These are phyloP conservation scores for Sialis fuliginosa DNA, from an alignment of 2,888 invertebrate species.

Conservation along the genomic window DNA sequence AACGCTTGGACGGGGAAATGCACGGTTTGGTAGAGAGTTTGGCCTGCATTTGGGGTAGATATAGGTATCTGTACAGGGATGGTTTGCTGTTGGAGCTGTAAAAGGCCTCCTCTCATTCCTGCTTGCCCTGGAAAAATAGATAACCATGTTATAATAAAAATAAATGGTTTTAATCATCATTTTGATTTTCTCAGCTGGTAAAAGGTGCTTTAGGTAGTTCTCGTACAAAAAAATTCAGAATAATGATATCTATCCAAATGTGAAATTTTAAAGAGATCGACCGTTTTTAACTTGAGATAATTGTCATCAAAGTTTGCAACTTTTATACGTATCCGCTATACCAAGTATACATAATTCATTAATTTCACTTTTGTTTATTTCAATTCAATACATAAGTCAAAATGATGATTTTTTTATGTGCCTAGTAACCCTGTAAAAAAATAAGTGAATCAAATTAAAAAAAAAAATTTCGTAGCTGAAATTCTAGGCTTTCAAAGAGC, in stretches of 20 bases:
- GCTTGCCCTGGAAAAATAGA: constrained; percentile 1
- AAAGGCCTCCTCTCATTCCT: constrained; percentile 25
- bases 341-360: too few species aligned
- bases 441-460: too few species aligned
- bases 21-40: constrained; percentile 89
- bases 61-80: constrained; percentile 87
- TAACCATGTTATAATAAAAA: too few species aligned
- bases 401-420: neutral
- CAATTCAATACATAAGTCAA: neutral
- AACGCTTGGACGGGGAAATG: constrained; percentile 81
- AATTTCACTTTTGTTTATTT: too few species aligned
- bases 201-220: neutral
- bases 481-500: too few species aligned
- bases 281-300: neutral
- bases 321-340: too few species aligned
- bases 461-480: too few species aligned
- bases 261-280: neutral
- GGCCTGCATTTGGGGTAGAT: constrained; percentile 60
- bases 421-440: too few species aligned
- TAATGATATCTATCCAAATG: too few species aligned
- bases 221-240: neutral
- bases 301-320: too few species aligned
- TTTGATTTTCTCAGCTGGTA: neutral
- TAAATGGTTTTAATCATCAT: neutral
- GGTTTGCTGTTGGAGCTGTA: constrained; percentile 55